phyloP scores from a whole-genome alignment of 2,888 invertebrate species.

The Cecidostiba fungosa region DNA sequence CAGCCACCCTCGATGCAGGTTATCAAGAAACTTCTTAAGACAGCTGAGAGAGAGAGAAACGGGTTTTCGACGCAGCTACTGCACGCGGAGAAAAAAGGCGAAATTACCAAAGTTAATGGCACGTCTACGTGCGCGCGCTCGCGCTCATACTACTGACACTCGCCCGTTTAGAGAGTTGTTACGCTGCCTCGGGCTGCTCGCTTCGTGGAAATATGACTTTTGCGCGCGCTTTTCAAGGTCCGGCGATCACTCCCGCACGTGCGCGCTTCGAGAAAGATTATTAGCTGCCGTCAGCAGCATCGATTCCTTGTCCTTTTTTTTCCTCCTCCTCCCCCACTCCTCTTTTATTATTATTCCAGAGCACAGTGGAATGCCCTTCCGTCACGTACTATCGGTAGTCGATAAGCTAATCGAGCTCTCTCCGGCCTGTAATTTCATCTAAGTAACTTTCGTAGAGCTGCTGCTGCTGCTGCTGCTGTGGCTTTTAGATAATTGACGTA shows the following conservation, averaged over 20 bases:
- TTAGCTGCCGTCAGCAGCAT: neutral
- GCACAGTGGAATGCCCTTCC: conserved; percentile 7
- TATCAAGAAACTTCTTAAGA: neutral
- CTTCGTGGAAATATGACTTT: conserved; percentile 44
- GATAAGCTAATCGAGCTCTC: conserved; percentile 55
- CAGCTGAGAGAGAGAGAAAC: neutral
- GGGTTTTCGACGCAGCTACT: conserved; percentile 1
- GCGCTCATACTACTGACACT: conserved; percentile 20
- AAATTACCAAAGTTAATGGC: conserved; percentile 52
- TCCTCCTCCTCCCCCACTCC: neutral
- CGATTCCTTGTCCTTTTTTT: conserved; percentile 2
- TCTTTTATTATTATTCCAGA: neutral
- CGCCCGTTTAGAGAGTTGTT: conserved; percentile 11
- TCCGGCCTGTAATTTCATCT: conserved; percentile 53
- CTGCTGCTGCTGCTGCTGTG: conserved; percentile 1
- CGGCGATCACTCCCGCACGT: neutral
- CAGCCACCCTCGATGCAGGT: neutral
- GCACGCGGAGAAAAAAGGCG: conserved; percentile 5
- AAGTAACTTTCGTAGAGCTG: conserved; percentile 34
- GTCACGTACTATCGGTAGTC: conserved; percentile 57
- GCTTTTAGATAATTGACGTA: conserved; percentile 49
- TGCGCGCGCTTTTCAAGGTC: conserved; percentile 43
- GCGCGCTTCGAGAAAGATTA: neutral
- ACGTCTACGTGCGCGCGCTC: conserved; percentile 16
- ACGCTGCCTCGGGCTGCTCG: neutral